Conservation (phyloP, 2,797 vertebrate genomes). For the Coregonus ussuriensis region DNA sequence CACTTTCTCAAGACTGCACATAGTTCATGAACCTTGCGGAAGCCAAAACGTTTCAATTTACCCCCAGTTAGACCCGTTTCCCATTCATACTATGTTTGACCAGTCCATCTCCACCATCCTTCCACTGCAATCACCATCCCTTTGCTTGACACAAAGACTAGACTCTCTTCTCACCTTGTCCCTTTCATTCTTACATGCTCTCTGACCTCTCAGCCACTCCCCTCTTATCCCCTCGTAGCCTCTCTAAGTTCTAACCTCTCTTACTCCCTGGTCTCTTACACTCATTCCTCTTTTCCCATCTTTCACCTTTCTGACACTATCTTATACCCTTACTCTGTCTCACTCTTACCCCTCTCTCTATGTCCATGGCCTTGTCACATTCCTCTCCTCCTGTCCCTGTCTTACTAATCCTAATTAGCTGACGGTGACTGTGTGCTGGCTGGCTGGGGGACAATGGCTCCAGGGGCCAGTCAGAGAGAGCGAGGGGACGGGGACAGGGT, state of each 20-base stretch:
- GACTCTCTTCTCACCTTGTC: background rate
- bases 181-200: background rate
- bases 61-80: no score
- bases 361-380: background rate
- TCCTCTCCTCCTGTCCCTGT: background rate
- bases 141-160: background rate
- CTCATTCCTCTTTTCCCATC: background rate
- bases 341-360: background rate
- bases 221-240: background rate
- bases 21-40: background rate
- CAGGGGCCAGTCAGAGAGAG: slow-evolving; percentile 36
- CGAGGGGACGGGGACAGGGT: slow-evolving; percentile 23
- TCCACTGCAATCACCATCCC: background rate
- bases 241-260: background rate
- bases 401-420: background rate
- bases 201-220: background rate
- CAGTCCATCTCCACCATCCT: background rate
- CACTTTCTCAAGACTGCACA: background rate
- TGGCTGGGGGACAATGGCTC: slow-evolving; percentile 13
- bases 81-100: no score
- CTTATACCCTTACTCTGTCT: background rate
- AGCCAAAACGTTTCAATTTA: no score
- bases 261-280: background rate
- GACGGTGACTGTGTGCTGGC: background rate
- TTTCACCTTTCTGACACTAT: background rate